phyloP scores from a whole-genome alignment of 2,888 invertebrate genomes.

The Drosophila anomalipes region DNA sequence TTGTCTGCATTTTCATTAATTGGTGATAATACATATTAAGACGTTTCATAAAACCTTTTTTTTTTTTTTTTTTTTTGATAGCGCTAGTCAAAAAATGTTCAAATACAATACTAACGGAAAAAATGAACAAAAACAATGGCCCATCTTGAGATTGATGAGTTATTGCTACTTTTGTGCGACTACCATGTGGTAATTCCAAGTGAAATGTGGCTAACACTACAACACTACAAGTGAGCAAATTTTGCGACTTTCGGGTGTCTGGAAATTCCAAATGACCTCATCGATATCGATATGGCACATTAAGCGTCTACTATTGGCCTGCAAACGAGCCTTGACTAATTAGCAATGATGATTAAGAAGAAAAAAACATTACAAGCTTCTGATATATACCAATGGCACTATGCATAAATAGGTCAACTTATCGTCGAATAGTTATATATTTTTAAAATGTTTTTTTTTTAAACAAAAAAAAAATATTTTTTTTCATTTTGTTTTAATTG shows the following conservation, averaged over 20 bases:
- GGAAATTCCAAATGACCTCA: background rate
- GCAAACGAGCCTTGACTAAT: constrained; percentile 25
- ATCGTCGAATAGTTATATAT: background rate
- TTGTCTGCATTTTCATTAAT: constrained; percentile 42
- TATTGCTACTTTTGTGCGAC: constrained; percentile 44
- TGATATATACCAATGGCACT: background rate
- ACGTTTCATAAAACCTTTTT: constrained; percentile 38
- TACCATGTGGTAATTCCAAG: constrained; percentile 32
- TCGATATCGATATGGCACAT: background rate
- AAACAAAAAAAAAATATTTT: background rate
- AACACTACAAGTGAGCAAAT: constrained; percentile 29
- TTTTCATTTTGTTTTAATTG: background rate
- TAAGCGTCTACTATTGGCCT: background rate
- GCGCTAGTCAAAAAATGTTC: constrained; percentile 52
- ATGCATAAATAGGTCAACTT: background rate
- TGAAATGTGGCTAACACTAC: constrained; percentile 27
- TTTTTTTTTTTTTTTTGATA: background rate
- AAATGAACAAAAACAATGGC: constrained; percentile 41
- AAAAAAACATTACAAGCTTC: background rate
- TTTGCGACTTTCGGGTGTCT: constrained; percentile 17
- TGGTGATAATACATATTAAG: constrained; percentile 46
- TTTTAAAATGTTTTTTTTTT: background rate
- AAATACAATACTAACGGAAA: constrained; percentile 27
- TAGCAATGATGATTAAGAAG: background rate
- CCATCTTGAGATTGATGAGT: constrained; percentile 37